Evolutionary conservation across 2,113 vertebrate genomes (phyloP), one percentile per base, ranked within the genome.

Genomic region (Thalassoma bifasciatum): DNA sequence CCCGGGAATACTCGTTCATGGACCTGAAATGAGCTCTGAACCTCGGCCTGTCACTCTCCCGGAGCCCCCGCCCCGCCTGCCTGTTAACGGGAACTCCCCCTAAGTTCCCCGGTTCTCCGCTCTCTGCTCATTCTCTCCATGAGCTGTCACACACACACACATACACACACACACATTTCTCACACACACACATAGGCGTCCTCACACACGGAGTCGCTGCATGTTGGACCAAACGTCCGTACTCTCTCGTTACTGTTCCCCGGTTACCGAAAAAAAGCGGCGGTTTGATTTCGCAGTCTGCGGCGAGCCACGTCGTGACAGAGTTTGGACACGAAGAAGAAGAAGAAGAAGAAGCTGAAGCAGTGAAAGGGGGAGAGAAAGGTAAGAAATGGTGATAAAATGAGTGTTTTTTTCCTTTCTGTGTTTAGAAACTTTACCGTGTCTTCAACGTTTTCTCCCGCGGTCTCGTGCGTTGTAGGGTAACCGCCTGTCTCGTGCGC

Each of bases 71-170:
- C 92, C 92, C 88, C 77, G 60, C 67, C 81, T 68, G 66, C 70
- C 66, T 67, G 68, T 40, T 71, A 51, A 81, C 81, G 90, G 92
- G 83, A 92, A 93, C 91, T 89, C 89, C 90, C 88, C 89, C 90
- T 86, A 82, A 84, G 59, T 87, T 85, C 83, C 86, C 82, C 79
- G 77, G 81, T 81, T 79, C 83, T 88, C 81, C 81, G 79, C 75
- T 74, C 75, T 37, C 67, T 77, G 84, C 87, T 89, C 86, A 90
- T 83, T 93, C 85, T 86, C 87, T 83, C 85, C 72, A 50, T 36
- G 81, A 88, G 77, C 90, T 86, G 89, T 90, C 92, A 89, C 81
- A 64, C 77, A 64, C 64, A 61, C 64, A 44, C 36, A 58, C 12
- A 23, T 14, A 17, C 79, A 1, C 69, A 36, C 60, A 23, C 58